phyloP scores from a whole-genome alignment of 2,113 vertebrate genomes.

The Caranx melampygus region DNA sequence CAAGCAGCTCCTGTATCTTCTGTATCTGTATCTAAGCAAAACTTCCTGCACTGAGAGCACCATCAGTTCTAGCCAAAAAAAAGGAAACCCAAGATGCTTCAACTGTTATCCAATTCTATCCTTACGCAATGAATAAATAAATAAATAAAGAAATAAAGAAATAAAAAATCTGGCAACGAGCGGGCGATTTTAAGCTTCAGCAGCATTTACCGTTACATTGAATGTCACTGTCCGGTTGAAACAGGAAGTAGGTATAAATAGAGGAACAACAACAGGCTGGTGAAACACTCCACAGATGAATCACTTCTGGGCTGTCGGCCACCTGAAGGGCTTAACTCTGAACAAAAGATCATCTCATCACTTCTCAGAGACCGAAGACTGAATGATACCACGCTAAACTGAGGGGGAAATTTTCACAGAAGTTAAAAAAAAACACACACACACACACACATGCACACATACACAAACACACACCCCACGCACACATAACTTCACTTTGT shows the following conservation, averaged over 20 bases:
- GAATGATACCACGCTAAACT: not conserved
- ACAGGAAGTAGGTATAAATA: slow-evolving; percentile 77
- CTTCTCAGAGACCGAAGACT: not conserved
- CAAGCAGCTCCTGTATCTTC: slow-evolving; percentile 4
- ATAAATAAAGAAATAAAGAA: not conserved
- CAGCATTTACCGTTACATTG: not conserved
- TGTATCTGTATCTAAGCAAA: not conserved
- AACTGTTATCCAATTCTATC: not conserved
- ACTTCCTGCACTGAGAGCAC: not conserved
- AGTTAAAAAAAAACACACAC: too few relatives aligned
- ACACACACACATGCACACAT: not conserved
- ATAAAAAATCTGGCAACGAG: not conserved
- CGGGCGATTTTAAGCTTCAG: not conserved
- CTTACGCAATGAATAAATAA: not conserved
- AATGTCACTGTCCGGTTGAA: slow-evolving; percentile 40
- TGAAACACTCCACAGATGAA: slow-evolving; percentile 55
- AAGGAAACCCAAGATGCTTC: not conserved
- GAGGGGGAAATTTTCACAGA: not conserved
- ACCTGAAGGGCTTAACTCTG: slow-evolving; percentile 10
- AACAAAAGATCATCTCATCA: not conserved
- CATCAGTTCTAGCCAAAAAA: not conserved
- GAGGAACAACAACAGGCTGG: slow-evolving; percentile 68
- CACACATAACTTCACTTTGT: not conserved
- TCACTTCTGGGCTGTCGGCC: slow-evolving; percentile 5
- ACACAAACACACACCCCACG: not conserved